Base-by-base conservation (phyloP, 1,140 invertebrate genomes). In the Penaeus vannamei region DNA sequence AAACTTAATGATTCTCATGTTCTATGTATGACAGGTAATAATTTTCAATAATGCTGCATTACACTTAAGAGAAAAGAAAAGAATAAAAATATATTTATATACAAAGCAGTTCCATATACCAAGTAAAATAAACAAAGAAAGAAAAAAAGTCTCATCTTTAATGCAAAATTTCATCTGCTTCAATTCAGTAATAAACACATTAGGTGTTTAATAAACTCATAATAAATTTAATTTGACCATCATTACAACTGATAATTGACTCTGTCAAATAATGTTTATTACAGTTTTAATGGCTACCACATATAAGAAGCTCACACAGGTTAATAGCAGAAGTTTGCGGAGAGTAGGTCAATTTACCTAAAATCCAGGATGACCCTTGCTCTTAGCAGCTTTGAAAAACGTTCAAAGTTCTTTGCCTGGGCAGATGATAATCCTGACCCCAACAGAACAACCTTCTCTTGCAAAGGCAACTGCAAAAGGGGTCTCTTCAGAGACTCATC, bases 371-470 rank as follows among this genome's bases (percentile, higher is more conserved):
- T 69, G 23, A 89, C 29, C n/a, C 66, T 60, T 23, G 72, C 62
- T 60, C 59, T 76, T 53, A 84, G 46, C 20, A 84, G 36, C 59
- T 76, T 72, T 14, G 82, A 46, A 36, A 89, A 62, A 4, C 22
- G 29, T n/a, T 84, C 82, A 22, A 89, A 46, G 26, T 59, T 84
- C 82, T 89, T 89, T 14, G 77, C 32, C 23, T 85, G 69, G 29
- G 42, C 42, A n/a, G 66, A 7, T n/a, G 81, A 53, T 32, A 89
- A 84, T 69, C 77, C 79, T 10, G 82, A 89, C 14, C 53, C 46
- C 22, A 84, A 84, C n/a, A 89, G 36, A 17, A 89, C 82, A 14
- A 89, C 61, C 59, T 77, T 89, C 46, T 84, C 64, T 72, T 60
- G 46, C 29, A 59, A 62, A n/a, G 60, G 64, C 14, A 46, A 62